Evolutionary conservation across 2,797 vertebrate species (phyloP), one percentile per base, ranked within the genome.

Genomic region (Tympanoctomys barrerae): DNA sequence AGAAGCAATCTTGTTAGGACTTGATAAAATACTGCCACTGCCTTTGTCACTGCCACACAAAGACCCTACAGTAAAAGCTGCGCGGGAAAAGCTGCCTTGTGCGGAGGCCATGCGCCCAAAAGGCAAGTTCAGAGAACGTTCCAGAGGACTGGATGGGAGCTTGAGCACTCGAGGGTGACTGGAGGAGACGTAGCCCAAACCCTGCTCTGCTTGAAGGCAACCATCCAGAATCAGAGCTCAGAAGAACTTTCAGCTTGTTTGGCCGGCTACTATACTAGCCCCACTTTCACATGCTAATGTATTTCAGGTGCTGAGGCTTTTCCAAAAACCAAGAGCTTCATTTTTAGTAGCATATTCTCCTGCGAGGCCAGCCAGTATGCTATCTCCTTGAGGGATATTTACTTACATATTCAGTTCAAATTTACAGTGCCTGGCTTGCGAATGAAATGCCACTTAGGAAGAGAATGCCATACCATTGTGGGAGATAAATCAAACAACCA

Each of bases 381-480:
- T 94, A 31, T 91, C 97, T 97, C 97, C 97, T 97, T 89, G 89
- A 97, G 92, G 94, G 87, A 92, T 97, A 96, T 97, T 97, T 97
- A 97, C 97, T 97, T 97, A 97, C 96, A 93, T 97, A 97, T 95
- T 97, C 96, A 90, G 96, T 96, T 97, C 95, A 97, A 97, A 97
- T 97, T 97, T 97, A 97, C 96, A 95, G 92, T 96, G 95, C 96
- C 95, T 97, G 94, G 96, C 95, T 97, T 93, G 91, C 82, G 94
- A 96, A 96, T 96, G 96, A 96, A 97, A 97, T 95, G 97, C 97
- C 97, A 97, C 97, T 97, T 98, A 97, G 88, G 95, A 98, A 94
- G 94, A 97, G 97, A 98, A 96, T 97, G 94, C 96, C 96, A 82
- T 87, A 94, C 96, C 94, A 96, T 93, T 96, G 97, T 95, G 94